Conservation (phyloP, 2,888 invertebrate species). For the Taphrorychus bicolor region DNA sequence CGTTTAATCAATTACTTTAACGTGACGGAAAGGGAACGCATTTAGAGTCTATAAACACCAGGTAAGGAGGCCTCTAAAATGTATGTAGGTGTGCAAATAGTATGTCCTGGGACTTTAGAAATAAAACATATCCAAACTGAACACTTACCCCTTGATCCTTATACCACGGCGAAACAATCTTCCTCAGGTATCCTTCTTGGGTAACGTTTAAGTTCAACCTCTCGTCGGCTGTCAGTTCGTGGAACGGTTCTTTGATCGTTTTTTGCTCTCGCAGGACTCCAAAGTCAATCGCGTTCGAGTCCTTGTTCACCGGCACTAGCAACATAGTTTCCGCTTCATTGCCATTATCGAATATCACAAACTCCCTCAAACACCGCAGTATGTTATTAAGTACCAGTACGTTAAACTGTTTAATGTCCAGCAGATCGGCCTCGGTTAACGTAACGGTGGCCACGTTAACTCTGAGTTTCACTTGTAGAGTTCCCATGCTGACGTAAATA, state of each 20-base stretch:
- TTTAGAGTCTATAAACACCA: no score
- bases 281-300: conserved; percentile 68
- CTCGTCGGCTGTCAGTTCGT: conserved; percentile 62
- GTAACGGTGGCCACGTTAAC: conserved; percentile 61
- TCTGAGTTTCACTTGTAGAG: conserved; percentile 63
- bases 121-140: not conserved
- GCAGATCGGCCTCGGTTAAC: conserved; percentile 63
- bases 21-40: no score
- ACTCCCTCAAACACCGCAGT: conserved; percentile 66
- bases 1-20: no score
- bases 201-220: conserved; percentile 63
- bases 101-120: not conserved
- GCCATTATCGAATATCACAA: conserved; percentile 66
- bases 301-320: conserved; percentile 59
- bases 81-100: no score
- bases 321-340: conserved; percentile 60
- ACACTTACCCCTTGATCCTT: conserved; percentile 61
- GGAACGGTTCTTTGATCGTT: conserved; percentile 55
- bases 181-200: conserved; percentile 69
- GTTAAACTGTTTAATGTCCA: conserved; percentile 70
- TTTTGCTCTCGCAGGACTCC: conserved; percentile 62
- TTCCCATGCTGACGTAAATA: conserved; percentile 72
- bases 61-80: no score
- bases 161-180: conserved; percentile 90
- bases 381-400: conserved; percentile 77